These are phyloP conservation scores for Hypena proboscidalis DNA, from an alignment of 2,888 invertebrate species.

Conservation along the genomic window DNA sequence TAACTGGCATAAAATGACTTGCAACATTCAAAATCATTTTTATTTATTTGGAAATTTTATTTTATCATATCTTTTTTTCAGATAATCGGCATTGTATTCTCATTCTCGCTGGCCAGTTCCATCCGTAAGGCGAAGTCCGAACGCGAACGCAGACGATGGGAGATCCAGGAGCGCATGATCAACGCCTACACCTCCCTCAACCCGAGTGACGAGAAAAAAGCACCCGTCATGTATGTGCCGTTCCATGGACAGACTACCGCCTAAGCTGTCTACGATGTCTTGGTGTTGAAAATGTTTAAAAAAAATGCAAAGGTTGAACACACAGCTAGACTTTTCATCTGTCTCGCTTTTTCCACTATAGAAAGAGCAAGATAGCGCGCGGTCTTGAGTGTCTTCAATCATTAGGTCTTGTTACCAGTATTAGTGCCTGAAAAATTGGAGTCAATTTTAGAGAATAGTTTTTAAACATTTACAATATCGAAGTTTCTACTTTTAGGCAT, in stretches of 20 bases:
- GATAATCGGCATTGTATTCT: constrained; percentile 95
- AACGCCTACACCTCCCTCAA: constrained; percentile 79
- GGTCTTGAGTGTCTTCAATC: not conserved
- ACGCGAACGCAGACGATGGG: constrained; percentile 89
- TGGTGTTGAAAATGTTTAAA: constrained; percentile 13
- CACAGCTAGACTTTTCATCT: no score
- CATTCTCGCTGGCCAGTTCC: constrained; percentile 94
- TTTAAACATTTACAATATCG: constrained; percentile 14
- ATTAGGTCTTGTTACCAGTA: not conserved
- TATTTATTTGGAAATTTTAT: no score
- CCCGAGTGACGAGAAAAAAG: constrained; percentile 66
- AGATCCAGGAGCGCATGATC: constrained; percentile 86
- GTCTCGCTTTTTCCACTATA: no score
- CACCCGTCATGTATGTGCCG: constrained; percentile 79
- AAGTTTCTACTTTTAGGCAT: constrained; percentile 1
- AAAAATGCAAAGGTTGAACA: no score
- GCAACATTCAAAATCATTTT: no score
- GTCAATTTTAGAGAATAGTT: constrained; percentile 4
- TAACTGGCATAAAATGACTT: no score
- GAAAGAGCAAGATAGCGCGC: no score
- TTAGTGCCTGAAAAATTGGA: not conserved
- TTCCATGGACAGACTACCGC: constrained; percentile 76
- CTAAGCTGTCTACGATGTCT: constrained; percentile 39
- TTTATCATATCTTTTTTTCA: constrained; percentile 74
- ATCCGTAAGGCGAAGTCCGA: constrained; percentile 92